These are phyloP conservation scores for Hydrotaea cyrtoneurina DNA, from an alignment of 2,888 invertebrate species.

Conservation along the genomic window DNA sequence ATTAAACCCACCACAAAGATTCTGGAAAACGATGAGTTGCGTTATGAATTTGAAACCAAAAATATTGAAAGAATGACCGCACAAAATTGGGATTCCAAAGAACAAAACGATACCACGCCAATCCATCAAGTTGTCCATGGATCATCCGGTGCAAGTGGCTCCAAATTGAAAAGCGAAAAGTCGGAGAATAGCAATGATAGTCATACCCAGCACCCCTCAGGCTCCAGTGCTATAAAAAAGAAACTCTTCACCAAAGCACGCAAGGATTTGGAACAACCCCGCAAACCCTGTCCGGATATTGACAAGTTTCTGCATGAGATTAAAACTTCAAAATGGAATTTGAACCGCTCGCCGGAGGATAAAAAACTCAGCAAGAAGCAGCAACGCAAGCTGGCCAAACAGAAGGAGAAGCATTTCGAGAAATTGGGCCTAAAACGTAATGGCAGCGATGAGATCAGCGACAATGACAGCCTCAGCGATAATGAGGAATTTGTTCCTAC, in stretches of 20 bases:
- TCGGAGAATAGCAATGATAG: slow-evolving; percentile 73
- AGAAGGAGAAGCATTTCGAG: slow-evolving; percentile 84
- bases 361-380: slow-evolving; percentile 80
- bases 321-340: slow-evolving; percentile 77
- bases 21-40: slow-evolving; percentile 84
- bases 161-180: slow-evolving; percentile 74
- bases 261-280: slow-evolving; percentile 65
- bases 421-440: slow-evolving; percentile 81
- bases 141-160: slow-evolving; percentile 21
- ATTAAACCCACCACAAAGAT: slow-evolving; percentile 87
- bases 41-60: slow-evolving; percentile 83
- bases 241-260: slow-evolving; percentile 74
- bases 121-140: slow-evolving; percentile 68
- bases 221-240: slow-evolving; percentile 75
- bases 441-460: slow-evolving; percentile 75
- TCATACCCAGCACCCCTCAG: slow-evolving; percentile 56
- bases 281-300: slow-evolving; percentile 76
- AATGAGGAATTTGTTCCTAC: slow-evolving; percentile 80
- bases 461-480: slow-evolving; percentile 77
- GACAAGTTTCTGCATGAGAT: slow-evolving; percentile 78
- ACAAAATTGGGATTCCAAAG: slow-evolving; percentile 71
- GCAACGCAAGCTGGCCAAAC: slow-evolving; percentile 81
- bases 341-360: slow-evolving; percentile 79
- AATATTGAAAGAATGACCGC: slow-evolving; percentile 83
- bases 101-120: slow-evolving; percentile 70